Base-by-base conservation (phyloP, 2,888 invertebrate species). In the Dioctria rufipes region DNA sequence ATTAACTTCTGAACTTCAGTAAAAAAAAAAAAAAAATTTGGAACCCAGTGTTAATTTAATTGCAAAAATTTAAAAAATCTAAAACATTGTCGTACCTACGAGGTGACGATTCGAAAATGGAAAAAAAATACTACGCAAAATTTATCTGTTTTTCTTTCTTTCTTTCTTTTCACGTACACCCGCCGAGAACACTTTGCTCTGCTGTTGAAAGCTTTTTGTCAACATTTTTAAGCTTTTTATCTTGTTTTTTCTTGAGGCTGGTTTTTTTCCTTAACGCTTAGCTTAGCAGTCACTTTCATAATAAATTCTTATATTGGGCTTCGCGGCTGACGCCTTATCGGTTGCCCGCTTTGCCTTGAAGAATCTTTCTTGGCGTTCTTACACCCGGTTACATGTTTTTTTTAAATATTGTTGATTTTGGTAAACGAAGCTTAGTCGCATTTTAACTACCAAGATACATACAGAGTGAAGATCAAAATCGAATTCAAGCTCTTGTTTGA, bases 331-430 rank as follows among this genome's bases (percentile, higher is more conserved):
- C 49, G 69, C 51, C 69, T 69, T 69, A 69, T 69, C 39, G 69
- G 40, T 37, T 51, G 51, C 54, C 25, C 69, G 49, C 69, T 39
- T 67, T 25, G 25, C 25, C 25, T 25, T 25, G 25, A 25, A 25
- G 25, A 25, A 25, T 25, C 25, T 25, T 25, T 25, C 25, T 25
- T 54, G 54, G 11, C 54, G 54, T 37, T 54, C 51, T 25, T 69
- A 66, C 13, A 4, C 43, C 69, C 25, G 9, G 51, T n/a, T 4
- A 42, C 40, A 9, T 13, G 69, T 49, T 69, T 69, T 69, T 46
- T 69, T 69, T 69, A 69, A 69, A 69, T 69, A 69, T 69, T 69
- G 69, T 39, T 37, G 51, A 13, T 69, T 69, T 69, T 69, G 69
- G 69, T 69, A 69, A 69, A 51, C 54, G 69, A 49, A 39, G 69